Conservation (phyloP, 2,113 vertebrate genomes). For the Marmota monax region DNA sequence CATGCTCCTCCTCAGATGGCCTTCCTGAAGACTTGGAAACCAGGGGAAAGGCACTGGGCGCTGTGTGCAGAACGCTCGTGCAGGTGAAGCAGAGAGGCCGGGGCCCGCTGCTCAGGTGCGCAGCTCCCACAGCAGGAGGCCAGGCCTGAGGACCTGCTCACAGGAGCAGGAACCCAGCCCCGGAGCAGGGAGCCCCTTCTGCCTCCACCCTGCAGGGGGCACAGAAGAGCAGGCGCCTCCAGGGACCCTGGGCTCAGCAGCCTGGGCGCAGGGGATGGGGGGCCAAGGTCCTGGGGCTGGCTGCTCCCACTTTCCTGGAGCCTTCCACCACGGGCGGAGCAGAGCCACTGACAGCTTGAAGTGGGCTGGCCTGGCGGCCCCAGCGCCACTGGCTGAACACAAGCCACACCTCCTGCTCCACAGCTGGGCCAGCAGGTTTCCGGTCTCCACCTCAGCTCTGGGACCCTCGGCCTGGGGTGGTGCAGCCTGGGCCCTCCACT, state of each 20-base stretch:
- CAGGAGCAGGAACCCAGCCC: not conserved
- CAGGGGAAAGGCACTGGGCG: too few species aligned
- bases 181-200: not conserved
- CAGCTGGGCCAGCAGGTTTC: accelerated
- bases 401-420: not conserved
- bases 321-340: too few species aligned
- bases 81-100: too few species aligned
- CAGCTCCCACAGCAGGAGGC: not conserved
- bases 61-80: too few species aligned
- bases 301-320: not conserved
- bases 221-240: too few species aligned
- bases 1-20: not conserved
- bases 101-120: accelerated
- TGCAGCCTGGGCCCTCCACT: too few species aligned
- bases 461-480: not conserved
- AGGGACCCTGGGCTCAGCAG: not conserved
- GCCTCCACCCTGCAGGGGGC: too few species aligned
- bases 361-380: not conserved
- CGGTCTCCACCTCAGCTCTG: not conserved
- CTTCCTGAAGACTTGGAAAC: not conserved
- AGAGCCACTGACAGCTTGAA: not conserved
- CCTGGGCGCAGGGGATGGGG: not conserved
- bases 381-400: not conserved
- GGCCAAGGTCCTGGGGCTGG: not conserved
- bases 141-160: not conserved